Conservation (phyloP, 2,113 vertebrate species). For the Proterorhinus semilunaris region DNA sequence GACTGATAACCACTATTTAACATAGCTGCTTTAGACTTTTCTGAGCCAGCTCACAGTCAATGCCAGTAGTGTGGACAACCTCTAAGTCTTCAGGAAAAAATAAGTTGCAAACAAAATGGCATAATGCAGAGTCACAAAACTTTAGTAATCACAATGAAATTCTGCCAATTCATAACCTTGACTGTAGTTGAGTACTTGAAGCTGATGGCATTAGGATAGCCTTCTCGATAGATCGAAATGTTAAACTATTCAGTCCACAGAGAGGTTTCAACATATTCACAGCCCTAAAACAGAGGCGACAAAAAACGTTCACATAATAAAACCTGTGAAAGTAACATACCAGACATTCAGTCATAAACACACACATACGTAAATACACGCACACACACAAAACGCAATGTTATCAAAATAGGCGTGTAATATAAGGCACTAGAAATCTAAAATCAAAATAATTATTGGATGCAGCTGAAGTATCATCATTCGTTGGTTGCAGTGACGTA, state of each 20-base stretch:
- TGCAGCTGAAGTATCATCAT: constrained; percentile 66
- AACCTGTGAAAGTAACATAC: constrained; percentile 54
- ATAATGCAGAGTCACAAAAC: constrained; percentile 27
- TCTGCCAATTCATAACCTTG: constrained; percentile 18
- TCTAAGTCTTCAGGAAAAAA: constrained; percentile 30
- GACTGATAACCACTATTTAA: constrained; percentile 14
- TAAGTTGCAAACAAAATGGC: constrained; percentile 28
- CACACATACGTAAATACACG: constrained; percentile 46
- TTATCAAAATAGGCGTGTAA: constrained; percentile 80
- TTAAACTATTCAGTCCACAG: constrained; percentile 38
- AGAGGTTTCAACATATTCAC: constrained; percentile 45
- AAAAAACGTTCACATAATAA: constrained; percentile 41
- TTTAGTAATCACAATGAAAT: constrained; percentile 10
- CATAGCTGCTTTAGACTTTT: constrained; percentile 35
- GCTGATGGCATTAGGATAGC: constrained; percentile 35
- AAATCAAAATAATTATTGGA: constrained; percentile 72
- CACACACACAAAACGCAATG: constrained; percentile 59
- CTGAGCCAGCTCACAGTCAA: constrained; percentile 36
- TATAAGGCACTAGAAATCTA: constrained; percentile 80
- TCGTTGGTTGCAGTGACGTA: constrained; percentile 55
- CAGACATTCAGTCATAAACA: constrained; percentile 37
- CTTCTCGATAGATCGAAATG: constrained; percentile 39
- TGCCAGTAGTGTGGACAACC: constrained; percentile 30
- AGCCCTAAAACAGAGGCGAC: constrained; percentile 42
- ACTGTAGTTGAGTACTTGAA: constrained; percentile 22